Evolutionary conservation across 1,140 invertebrate species (phyloP).

Genomic region (Piezodorus guildinii): DNA sequence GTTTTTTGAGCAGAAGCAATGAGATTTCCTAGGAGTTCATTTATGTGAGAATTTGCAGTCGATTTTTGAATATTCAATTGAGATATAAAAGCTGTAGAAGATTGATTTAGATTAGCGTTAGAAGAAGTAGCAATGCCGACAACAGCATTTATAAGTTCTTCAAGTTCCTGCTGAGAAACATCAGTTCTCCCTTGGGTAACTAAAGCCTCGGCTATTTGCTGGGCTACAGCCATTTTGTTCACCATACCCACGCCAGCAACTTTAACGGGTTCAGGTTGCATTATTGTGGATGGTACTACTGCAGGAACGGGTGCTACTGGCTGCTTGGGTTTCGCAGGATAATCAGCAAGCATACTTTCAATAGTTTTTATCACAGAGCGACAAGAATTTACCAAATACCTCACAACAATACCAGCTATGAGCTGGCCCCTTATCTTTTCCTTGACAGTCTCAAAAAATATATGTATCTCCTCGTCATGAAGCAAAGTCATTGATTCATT

Average conservation of each 20-base stretch:
- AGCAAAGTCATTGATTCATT: conserved; percentile 61
- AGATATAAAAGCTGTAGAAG: conserved; percentile 35
- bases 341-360: conserved; percentile 26
- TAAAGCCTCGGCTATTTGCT: conserved; percentile 62
- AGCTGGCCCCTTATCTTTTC: conserved; percentile 72
- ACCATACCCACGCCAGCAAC: conserved; percentile 55
- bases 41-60: conserved; percentile 20
- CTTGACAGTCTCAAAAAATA: conserved; percentile 68
- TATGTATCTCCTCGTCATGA: conserved; percentile 52
- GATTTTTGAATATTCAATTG: conserved; percentile 24
- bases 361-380: conserved; percentile 39
- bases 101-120: conserved; percentile 33
- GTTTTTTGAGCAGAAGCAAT: conserved; percentile 22
- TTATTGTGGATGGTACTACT: background rate
- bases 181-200: conserved; percentile 63
- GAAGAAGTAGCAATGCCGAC: conserved; percentile 47
- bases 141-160: conserved; percentile 62
- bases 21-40: conserved; percentile 18
- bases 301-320: background rate
- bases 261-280: conserved; percentile 38
- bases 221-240: conserved; percentile 58
- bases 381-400: conserved; percentile 47
- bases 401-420: conserved; percentile 58
- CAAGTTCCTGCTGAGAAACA: conserved; percentile 60
- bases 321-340: conserved; percentile 21